These are phyloP conservation scores for Sternotherus odoratus DNA, from an alignment of 2,797 vertebrate genomes.

Conservation along the genomic window DNA sequence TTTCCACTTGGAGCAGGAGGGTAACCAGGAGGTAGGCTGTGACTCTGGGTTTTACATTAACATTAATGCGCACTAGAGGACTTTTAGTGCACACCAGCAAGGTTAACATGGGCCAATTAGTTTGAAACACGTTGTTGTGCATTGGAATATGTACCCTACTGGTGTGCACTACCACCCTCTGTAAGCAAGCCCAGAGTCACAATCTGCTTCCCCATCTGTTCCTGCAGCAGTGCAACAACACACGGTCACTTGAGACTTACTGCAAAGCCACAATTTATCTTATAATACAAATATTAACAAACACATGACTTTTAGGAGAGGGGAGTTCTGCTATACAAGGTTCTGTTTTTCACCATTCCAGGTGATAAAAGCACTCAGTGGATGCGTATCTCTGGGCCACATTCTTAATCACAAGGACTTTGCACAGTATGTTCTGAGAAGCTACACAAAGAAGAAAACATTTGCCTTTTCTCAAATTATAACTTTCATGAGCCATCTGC, in stretches of 20 bases:
- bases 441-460: not conserved
- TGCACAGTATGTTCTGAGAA: not conserved
- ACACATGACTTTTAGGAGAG: not conserved
- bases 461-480: not conserved
- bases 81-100: not conserved
- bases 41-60: not conserved
- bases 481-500: not conserved
- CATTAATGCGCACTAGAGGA: not conserved
- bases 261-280: accelerated
- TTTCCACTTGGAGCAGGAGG: not conserved
- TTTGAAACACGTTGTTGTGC: not conserved
- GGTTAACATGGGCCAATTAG: not conserved
- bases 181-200: not conserved
- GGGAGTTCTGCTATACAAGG: not conserved
- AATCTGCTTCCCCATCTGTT: not conserved
- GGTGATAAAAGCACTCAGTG: not conserved
- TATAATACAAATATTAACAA: accelerated
- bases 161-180: not conserved
- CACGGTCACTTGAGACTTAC: not conserved
- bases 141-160: not conserved
- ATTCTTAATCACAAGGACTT: not conserved
- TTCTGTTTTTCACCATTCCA: not conserved
- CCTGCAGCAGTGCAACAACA: not conserved
- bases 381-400: not conserved
- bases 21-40: not conserved